phyloP scores from a whole-genome alignment of 2,888 invertebrate species.

The Sipunculus nudus region DNA sequence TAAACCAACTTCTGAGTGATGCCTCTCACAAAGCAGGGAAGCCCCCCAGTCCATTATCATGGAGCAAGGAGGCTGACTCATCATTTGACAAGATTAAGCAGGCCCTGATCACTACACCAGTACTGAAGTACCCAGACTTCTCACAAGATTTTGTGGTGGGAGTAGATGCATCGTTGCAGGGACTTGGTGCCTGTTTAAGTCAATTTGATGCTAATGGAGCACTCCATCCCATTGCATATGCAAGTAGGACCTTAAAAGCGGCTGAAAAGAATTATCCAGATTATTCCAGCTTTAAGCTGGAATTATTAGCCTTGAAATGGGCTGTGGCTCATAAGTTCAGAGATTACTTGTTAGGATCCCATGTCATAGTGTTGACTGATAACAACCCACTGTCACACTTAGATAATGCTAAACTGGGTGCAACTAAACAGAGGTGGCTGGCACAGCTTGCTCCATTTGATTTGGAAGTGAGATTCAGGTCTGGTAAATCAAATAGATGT shows the following conservation, averaged over 20 bases:
- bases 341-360: background rate
- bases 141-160: background rate
- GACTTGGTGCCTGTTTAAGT: background rate
- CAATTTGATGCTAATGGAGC: background rate
- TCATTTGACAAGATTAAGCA: background rate
- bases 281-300: background rate
- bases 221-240: background rate
- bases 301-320: background rate
- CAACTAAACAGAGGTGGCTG: background rate
- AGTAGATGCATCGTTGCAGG: background rate
- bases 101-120: background rate
- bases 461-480: background rate
- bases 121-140: background rate
- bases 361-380: background rate
- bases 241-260: background rate
- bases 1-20: background rate
- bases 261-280: background rate
- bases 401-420: background rate
- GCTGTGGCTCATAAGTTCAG: background rate
- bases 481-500: background rate
- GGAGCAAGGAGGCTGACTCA: background rate
- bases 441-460: conserved; percentile 1
- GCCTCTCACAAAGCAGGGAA: background rate
- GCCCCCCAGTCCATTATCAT: background rate
- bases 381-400: background rate